Conservation (phyloP, 2,888 invertebrate species). For the Plagodis dolabraria region DNA sequence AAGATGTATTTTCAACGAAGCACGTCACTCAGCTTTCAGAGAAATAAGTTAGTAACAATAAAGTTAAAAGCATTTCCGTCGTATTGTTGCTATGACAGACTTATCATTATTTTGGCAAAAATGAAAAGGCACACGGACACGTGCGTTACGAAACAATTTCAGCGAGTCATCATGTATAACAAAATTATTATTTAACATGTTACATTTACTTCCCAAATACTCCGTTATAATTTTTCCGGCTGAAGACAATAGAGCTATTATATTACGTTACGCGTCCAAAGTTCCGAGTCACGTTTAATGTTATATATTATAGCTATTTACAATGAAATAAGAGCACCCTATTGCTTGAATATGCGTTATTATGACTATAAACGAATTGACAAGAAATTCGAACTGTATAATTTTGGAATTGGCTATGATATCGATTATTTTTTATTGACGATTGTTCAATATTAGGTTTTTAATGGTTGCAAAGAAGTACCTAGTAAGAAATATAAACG, state of each 20-base stretch:
- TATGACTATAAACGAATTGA: conserved; percentile 19
- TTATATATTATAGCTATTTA: conserved; percentile 33
- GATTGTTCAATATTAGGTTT: too few relatives aligned
- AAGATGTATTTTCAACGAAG: background rate
- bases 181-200: conserved; percentile 20
- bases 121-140: conserved; percentile 3
- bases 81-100: background rate
- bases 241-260: conserved; percentile 36
- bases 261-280: conserved; percentile 20
- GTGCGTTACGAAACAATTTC: conserved; percentile 12
- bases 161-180: conserved; percentile 8
- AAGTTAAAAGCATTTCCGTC: background rate
- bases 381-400: conserved; percentile 38
- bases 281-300: conserved; percentile 30
- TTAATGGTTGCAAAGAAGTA: too few relatives aligned
- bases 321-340: conserved; percentile 9
- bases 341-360: conserved; percentile 15
- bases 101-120: background rate
- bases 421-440: conserved; percentile 42
- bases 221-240: conserved; percentile 26
- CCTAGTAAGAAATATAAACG: too few relatives aligned
- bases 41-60: conserved; percentile 7
- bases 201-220: conserved; percentile 20
- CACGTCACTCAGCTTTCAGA: background rate
- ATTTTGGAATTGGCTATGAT: conserved; percentile 42